Percentiles rank a stretch among this genome's conserved stretches.
These are phyloP conservation scores for Falco novaeseelandiae DNA, from an alignment of 2,797 vertebrate species.

Conservation along the genomic window DNA sequence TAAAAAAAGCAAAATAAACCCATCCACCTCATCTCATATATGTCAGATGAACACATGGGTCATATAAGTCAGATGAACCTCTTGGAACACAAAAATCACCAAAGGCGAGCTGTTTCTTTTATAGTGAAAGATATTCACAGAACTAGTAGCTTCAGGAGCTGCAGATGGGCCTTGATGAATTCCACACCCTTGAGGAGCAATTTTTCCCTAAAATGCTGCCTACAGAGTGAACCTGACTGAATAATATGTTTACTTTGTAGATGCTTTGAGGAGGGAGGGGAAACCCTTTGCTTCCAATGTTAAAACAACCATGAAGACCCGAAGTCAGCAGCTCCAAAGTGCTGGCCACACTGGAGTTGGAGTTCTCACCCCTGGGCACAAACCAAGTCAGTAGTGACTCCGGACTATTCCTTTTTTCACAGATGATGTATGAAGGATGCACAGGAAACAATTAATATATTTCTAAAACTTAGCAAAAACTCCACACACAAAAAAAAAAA, in stretches of 20 bases:
- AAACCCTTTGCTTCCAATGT: fast-evolving
- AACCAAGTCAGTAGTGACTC: background rate
- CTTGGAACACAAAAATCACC: background rate
- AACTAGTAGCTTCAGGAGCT: background rate
- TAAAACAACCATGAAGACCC: background rate
- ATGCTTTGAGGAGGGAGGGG: fast-evolving
- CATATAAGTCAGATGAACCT: background rate
- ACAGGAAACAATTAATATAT: background rate
- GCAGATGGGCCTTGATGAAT: background rate
- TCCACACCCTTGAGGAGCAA: background rate
- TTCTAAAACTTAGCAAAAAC: background rate
- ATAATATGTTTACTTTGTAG: background rate
- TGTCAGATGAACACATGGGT: background rate
- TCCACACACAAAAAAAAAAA: background rate
- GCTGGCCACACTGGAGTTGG: background rate
- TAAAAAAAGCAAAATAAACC: background rate
- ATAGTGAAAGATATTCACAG: background rate
- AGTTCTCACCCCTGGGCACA: background rate
- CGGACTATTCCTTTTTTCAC: background rate
- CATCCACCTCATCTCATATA: background rate
- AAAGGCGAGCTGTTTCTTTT: background rate
- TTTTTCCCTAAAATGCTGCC: background rate
- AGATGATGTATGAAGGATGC: background rate
- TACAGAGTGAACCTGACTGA: background rate
- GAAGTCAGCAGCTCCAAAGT: background rate